Base-by-base conservation (phyloP, 1,140 invertebrate genomes). In the Drosophila azteca region DNA sequence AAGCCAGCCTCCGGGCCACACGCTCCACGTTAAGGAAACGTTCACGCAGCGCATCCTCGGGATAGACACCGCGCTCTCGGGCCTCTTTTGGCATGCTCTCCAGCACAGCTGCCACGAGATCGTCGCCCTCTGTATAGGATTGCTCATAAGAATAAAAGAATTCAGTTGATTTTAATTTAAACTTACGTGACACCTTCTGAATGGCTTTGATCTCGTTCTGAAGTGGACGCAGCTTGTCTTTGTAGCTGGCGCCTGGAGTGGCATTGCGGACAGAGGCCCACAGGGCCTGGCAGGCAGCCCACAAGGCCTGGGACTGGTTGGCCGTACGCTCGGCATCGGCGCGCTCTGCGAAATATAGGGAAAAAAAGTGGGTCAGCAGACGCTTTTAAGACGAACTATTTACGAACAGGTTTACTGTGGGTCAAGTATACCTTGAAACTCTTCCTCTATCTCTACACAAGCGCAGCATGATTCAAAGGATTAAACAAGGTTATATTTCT, bases 281-380 rank as follows among this genome's bases (percentile, higher is more conserved):
- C 31, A 99, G 92, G 15, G 96, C 94, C 85, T 98, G 96, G 90
- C 97, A 98, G 8, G 98, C 96, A 59, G 97, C 94, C 98, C 98
- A 99, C 70, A 99, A 93, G 35, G 96, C 94, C 91, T 98, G 97
- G 4, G 97, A 95, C 73, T 96, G 94, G 60, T 95, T 94, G 0
- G 95, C 95, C 64, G 95, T 94, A 79, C 95, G 95, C 79, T 99
- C 98, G 26, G 95, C 94, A 22, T 95, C 95, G 45, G 96, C 95
- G 39, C 97, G 94, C 48, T 93, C 97, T 97, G 88, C 13, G 11
- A 17, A 54, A 43, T 3, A 43, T 3, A 9, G 0, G 2, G 7
- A 31, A 54, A 51, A 9, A 0, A 53, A 41, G 15, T n/a, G 1
- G 3, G 31, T n/a, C 13, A 24, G 6, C 0, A 39, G 35, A 39